Conservation (phyloP, 2,113 vertebrate species). For the Prunella fulvescens region DNA sequence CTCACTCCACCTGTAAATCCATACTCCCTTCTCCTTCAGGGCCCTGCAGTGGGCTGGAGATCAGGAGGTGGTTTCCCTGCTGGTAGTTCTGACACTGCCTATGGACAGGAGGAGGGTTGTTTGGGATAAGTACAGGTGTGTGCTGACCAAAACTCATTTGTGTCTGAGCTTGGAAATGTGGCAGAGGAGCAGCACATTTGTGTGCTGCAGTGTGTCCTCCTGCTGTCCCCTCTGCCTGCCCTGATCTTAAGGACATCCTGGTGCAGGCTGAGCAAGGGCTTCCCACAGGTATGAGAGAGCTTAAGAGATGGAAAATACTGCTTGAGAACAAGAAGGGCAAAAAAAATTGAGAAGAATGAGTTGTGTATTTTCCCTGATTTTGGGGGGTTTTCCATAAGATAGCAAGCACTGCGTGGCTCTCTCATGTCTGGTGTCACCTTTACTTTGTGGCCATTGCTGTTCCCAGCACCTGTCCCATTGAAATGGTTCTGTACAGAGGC, state of each 20-base stretch:
- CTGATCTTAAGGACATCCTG: rapidly evolving
- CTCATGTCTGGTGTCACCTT: rapidly evolving
- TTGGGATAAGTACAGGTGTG: background rate
- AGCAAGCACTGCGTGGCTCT: background rate
- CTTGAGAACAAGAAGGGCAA: background rate
- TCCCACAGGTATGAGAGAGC: rapidly evolving
- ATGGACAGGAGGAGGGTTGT: background rate
- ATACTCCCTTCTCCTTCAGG: background rate
- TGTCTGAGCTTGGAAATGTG: background rate
- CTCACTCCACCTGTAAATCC: background rate
- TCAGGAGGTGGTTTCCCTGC: background rate
- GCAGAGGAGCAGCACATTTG: background rate
- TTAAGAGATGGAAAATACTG: rapidly evolving
- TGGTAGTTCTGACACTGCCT: background rate
- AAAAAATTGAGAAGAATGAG: background rate
- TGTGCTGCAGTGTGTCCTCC: no score
- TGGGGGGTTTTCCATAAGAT: rapidly evolving
- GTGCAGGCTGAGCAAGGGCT: background rate
- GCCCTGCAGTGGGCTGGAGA: background rate
- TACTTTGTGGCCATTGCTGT: rapidly evolving
- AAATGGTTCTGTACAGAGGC: rapidly evolving
- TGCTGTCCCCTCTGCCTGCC: background rate
- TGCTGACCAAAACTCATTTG: background rate
- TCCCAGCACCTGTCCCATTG: rapidly evolving
- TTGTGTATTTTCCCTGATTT: background rate